Evolutionary conservation across 1,140 invertebrate species (phyloP), one percentile per base, ranked within the genome.

Genomic region (Zaprionus inermis): DNA sequence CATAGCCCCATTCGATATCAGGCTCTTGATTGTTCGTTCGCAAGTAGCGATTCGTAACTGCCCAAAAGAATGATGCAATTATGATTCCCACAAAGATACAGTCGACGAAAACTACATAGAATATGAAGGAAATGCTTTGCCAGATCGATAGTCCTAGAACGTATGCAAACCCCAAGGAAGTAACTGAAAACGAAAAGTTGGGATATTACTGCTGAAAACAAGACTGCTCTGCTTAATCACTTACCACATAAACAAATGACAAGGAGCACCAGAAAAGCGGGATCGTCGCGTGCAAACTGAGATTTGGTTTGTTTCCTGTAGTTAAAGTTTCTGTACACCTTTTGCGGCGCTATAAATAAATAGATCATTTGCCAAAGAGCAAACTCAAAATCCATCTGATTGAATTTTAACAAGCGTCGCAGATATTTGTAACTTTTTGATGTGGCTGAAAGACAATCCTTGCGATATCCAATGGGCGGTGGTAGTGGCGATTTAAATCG

Each of bases 351-450:
- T 63, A 97, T 94, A 93, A 99, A 98, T 57, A 99, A 93, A 93
- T 99, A 99, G 0, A 99, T 93, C 97, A 99, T 99, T 95, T 99
- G 99, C 98, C 98, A 99, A 11, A 97, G 94, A 3, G 98, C 99
- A 94, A 98, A 99, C 92, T 99, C 98, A 94, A 99, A 99, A 93
- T 99, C 99, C 99, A 99, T 99, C 93, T 99, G 98, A 90, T 97
- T 95, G 91, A 98, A 98, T 93, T 98, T 98, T 24, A 99, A 94
- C 38, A 99, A 93, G 83, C 98, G 95, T 79, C 97, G 93, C 38
- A 99, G 93, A 93, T 98, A 99, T 94, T 98, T 98, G 91, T 97
- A 97, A 79, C 97, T 94, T 93, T 99, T 99, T 5, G 97, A 96
- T 54, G 97, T 96, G 49, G 98, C 98, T 66, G 96, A 96, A 88